Percentiles rank a stretch among this genome's conserved stretches.
Conservation (phyloP, 2,113 vertebrate genomes). For the Holacanthus passer region DNA sequence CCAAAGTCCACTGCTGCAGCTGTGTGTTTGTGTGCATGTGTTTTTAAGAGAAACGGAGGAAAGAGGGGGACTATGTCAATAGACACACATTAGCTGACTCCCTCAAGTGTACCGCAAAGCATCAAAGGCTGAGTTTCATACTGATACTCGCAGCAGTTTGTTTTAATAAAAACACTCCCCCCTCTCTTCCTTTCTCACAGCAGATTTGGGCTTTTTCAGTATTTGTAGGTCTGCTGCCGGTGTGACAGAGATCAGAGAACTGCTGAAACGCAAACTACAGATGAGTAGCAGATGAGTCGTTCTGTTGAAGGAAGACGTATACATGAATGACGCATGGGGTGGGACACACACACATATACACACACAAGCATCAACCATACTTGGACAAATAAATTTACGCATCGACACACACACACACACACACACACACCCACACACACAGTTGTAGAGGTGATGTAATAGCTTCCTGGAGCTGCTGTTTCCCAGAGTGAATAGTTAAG, state of each 20-base stretch:
- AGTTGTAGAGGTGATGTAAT: conserved; percentile 64
- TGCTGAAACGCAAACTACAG: conserved; percentile 42
- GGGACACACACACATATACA: conserved; percentile 13
- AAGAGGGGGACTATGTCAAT: conserved; percentile 50
- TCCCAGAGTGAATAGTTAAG: conserved; percentile 27
- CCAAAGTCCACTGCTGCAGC: conserved; percentile 69
- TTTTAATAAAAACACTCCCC: conserved; percentile 45
- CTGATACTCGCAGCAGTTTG: conserved; percentile 41
- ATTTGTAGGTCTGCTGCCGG: not conserved
- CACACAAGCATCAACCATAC: not conserved
- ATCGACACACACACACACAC: not conserved
- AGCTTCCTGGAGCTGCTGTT: conserved; percentile 48
- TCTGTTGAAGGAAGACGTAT: conserved; percentile 45
- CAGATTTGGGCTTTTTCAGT: conserved; percentile 8
- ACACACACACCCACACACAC: conserved; percentile 16
- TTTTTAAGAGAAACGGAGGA: conserved; percentile 23
- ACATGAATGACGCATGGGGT: conserved; percentile 46
- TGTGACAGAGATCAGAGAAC: conserved; percentile 1
- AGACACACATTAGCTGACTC: conserved; percentile 44
- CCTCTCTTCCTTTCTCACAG: conserved; percentile 27
- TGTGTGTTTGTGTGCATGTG: conserved; percentile 45
- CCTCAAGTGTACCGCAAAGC: conserved; percentile 20
- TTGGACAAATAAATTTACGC: conserved; percentile 25
- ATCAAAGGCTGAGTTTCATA: conserved; percentile 53
- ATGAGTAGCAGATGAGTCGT: conserved; percentile 11